These are phyloP conservation scores for Ptilorrhoa leucosticta DNA, from an alignment of 2,113 vertebrate species.

Conservation along the genomic window DNA sequence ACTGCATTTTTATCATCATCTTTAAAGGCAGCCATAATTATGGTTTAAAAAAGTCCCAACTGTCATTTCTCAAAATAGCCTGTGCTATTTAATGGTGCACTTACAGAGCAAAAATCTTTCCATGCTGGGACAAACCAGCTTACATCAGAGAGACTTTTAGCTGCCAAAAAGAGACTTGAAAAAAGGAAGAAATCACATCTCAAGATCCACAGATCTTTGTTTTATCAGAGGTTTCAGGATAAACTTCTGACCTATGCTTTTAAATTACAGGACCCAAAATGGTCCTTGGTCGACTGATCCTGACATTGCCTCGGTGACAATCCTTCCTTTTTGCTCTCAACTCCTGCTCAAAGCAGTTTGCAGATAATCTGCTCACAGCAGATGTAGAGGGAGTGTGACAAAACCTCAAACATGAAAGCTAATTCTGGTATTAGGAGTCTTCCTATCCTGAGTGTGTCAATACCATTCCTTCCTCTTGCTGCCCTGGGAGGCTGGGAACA, in stretches of 20 bases:
- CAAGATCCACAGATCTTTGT: background rate
- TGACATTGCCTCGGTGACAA: background rate
- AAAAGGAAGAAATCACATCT: background rate
- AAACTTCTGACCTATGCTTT: background rate
- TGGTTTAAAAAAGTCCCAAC: background rate
- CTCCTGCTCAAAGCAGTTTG: background rate
- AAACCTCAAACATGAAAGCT: background rate
- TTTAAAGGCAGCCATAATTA: conserved; percentile 20
- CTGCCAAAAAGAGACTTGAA: background rate
- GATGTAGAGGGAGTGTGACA: background rate
- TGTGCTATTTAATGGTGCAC: background rate
- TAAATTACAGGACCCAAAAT: background rate
- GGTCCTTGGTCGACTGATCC: background rate
- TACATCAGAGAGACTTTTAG: background rate
- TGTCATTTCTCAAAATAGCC: background rate
- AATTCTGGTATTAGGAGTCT: background rate
- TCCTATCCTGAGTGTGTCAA: background rate
- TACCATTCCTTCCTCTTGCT: background rate
- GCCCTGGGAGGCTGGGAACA: background rate
- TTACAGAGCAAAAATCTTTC: background rate
- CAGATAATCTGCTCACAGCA: background rate
- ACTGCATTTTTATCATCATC: background rate
- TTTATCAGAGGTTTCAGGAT: background rate
- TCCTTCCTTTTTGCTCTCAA: background rate
- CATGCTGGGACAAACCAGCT: background rate